Evolutionary conservation across 2,797 vertebrate genomes (phyloP).

Genomic region (Propithecus perrieri): DNA sequence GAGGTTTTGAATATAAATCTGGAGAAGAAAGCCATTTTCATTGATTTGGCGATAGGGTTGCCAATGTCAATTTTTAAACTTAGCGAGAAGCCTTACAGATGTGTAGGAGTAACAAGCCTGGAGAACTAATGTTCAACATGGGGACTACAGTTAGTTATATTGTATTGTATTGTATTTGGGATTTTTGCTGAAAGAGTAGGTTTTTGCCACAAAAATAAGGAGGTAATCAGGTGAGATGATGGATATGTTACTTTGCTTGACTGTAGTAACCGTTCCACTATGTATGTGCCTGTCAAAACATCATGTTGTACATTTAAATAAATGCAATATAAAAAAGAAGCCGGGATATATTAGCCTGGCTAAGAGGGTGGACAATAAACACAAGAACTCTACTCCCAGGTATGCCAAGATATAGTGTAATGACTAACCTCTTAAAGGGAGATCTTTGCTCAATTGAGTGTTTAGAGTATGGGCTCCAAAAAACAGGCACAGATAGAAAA

Average conservation of each 20-base stretch:
- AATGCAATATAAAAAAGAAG: not conserved
- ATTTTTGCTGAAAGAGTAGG: not conserved
- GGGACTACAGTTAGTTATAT: not conserved
- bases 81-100: not conserved
- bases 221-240: not conserved
- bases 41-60: not conserved
- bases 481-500: not conserved
- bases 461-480: not conserved
- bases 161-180: not conserved
- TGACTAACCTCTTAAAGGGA: not conserved
- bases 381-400: not conserved
- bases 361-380: not conserved
- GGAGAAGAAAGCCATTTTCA: slow-evolving; percentile 11
- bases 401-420: not conserved
- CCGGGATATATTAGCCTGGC: not conserved
- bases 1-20: not conserved
- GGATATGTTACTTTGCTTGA: not conserved
- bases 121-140: not conserved
- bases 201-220: not conserved
- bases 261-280: not conserved
- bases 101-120: not conserved
- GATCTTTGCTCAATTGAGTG: not conserved
- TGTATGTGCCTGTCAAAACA: not conserved
- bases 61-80: not conserved
- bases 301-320: not conserved